These are phyloP conservation scores for Troides oblongomaculatus DNA, from an alignment of 2,888 invertebrate genomes.

Conservation along the genomic window DNA sequence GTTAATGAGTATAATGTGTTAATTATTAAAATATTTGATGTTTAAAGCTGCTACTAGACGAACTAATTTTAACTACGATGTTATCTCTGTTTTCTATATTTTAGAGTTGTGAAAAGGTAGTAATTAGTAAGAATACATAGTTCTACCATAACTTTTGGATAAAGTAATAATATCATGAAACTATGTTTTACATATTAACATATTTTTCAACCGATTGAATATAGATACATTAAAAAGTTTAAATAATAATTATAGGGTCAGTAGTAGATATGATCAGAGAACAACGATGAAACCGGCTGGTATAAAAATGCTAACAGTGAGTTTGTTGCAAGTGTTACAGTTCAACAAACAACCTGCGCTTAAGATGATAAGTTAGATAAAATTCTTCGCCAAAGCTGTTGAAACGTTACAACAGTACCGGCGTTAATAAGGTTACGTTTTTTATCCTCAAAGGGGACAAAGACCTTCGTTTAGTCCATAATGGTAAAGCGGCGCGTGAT, in stretches of 20 bases:
- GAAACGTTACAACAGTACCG: constrained; percentile 5
- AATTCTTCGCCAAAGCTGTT: constrained; percentile 21
- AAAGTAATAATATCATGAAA: too few relatives aligned
- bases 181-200: too few relatives aligned
- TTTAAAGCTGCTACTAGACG: too few relatives aligned
- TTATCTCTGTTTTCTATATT: too few relatives aligned
- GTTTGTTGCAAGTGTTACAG: constrained; percentile 5
- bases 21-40: too few relatives aligned
- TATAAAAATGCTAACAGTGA: neutral
- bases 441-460: constrained; percentile 26
- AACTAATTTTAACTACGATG: too few relatives aligned
- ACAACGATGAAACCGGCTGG: neutral
- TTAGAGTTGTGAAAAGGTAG: too few relatives aligned
- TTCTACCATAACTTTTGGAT: too few relatives aligned
- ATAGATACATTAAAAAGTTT: neutral
- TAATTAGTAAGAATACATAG: too few relatives aligned
- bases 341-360: neutral
- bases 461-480: constrained; percentile 24
- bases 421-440: constrained; percentile 26
- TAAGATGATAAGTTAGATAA: constrained; percentile 18
- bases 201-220: neutral
- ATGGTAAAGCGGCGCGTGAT: constrained; percentile 21
- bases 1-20: too few relatives aligned
- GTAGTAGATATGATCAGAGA: neutral
- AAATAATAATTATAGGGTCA: neutral